phyloP scores from a whole-genome alignment of 2,113 vertebrate species.

The Dasyurus viverrinus region DNA sequence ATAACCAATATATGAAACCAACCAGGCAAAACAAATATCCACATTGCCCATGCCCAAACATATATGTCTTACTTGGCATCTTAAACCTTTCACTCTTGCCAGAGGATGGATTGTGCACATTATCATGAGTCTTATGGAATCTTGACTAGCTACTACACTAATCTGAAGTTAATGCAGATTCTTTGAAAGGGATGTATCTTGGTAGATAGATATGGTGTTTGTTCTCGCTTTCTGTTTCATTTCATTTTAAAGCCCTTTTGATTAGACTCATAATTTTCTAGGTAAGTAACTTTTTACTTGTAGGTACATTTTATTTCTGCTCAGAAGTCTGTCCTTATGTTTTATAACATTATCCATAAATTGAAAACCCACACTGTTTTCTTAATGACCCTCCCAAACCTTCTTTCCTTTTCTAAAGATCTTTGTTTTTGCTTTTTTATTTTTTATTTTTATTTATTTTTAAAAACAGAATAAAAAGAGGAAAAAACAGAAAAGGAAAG shows the following conservation, averaged over 20 bases:
- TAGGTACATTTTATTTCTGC: background rate
- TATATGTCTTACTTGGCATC: background rate
- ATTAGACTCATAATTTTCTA: background rate
- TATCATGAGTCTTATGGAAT: background rate
- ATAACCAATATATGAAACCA: background rate
- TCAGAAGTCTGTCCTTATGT: background rate
- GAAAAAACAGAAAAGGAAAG: no score
- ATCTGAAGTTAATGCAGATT: background rate
- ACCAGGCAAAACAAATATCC: background rate
- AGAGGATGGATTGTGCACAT: background rate
- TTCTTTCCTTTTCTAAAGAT: background rate
- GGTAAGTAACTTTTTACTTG: background rate
- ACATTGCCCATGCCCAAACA: background rate
- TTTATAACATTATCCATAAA: background rate
- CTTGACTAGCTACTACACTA: background rate
- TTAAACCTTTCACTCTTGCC: background rate
- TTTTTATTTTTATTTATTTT: no score
- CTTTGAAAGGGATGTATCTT: background rate
- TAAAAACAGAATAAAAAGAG: no score
- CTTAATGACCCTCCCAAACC: background rate
- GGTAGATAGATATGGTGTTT: background rate
- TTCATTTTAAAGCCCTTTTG: background rate
- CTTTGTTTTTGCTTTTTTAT: no score
- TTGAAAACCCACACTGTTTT: background rate
- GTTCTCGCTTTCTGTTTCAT: background rate